These are phyloP conservation scores for Drosophila repletoides DNA, from an alignment of 1,140 invertebrate species.

Conservation along the genomic window DNA sequence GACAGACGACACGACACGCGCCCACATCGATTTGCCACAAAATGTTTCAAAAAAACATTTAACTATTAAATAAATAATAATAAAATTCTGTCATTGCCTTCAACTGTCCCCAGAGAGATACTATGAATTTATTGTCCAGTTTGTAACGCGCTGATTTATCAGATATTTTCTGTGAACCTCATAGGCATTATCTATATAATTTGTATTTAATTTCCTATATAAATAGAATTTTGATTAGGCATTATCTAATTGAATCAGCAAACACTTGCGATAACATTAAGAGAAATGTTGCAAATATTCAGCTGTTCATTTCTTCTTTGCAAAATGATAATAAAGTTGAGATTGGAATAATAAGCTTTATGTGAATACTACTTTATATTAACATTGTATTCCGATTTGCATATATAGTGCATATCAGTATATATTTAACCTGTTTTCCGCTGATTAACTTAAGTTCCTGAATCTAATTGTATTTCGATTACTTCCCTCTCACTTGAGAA, in stretches of 20 bases:
- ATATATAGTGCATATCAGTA: not conserved
- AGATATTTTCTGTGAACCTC: too few relatives aligned
- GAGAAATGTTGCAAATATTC: too few relatives aligned
- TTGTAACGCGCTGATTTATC: not conserved
- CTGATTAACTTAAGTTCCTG: not conserved
- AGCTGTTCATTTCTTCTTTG: not conserved
- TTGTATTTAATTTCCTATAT: too few relatives aligned
- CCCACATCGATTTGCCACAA: conserved; percentile 45
- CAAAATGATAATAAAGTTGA: not conserved
- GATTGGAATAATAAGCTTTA: too few relatives aligned
- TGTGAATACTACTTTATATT: too few relatives aligned
- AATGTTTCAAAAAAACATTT: conserved; percentile 4
- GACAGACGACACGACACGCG: conserved; percentile 51
- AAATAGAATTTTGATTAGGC: too few relatives aligned
- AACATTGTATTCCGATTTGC: too few relatives aligned
- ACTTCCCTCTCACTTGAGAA: conserved; percentile 7
- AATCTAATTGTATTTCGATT: conserved; percentile 8
- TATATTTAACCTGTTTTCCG: conserved; percentile 13
- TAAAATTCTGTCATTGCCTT: too few relatives aligned
- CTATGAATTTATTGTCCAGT: not conserved
- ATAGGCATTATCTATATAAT: too few relatives aligned
- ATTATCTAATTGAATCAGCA: not conserved
- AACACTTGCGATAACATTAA: too few relatives aligned
- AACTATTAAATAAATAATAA: conserved; percentile 9
- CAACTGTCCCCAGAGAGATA: too few relatives aligned